Base-by-base conservation (phyloP, 2,888 invertebrate species). In the Nineta flava region DNA sequence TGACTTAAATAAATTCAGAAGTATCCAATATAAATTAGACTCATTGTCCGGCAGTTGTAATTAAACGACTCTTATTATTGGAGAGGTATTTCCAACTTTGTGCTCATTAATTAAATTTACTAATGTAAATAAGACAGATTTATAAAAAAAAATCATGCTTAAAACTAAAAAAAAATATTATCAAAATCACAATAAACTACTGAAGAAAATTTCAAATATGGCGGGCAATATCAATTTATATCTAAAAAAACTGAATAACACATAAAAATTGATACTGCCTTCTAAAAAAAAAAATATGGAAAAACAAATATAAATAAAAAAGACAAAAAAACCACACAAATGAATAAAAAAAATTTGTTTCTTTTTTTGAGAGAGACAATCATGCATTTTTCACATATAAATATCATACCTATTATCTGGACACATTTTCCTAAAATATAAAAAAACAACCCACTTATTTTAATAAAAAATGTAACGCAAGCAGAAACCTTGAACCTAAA, bases 391-490 rank as follows among this genome's bases (percentile, higher is more conserved):
- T 49, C 49, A 49, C 49, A 49, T 35, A 49, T 21, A 44, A 45
- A 49, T 49, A 45, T 49, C 49, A 45, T 49, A 45, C 44, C 49
- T 45, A 45, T 49, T 49, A 19, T 32, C 49, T 45, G 49, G 49
- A 45, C 44, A 49, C 49, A 49, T 21, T 49, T 32, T 49, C 49
- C 49, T 49, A 49, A 48, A 48, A 42, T 32, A 26, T 41, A 34
- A 41, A 26, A n/a, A 16, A 13, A 26, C 41, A 48, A 41, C 41
- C 35, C 48, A 48, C 34, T 48, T 35, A 26, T 41, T 26, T 26
- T 26, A 26, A 26, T 41, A 41, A 48, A 47, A 38, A 48, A 48
- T 41, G 41, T 40, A 41, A 49, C 35, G 38, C 44, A 49, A 49
- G 49, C 49, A 44, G 44, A 49, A 44, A 45, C 44, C 44, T 44